phyloP scores from a whole-genome alignment of 2,113 vertebrate genomes.

The Anolis carolinensis region DNA sequence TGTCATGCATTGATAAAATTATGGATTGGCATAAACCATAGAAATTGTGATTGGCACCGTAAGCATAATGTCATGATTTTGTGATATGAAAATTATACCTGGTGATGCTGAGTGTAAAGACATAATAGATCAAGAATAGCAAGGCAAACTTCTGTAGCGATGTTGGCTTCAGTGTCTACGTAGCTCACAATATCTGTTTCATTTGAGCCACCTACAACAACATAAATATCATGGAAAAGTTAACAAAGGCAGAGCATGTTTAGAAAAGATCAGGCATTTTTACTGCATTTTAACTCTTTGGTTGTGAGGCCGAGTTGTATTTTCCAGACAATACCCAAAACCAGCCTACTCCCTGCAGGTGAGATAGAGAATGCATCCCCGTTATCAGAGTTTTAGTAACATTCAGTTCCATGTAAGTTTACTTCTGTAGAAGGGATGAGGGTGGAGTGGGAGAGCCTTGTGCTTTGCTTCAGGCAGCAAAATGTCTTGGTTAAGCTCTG shows the following conservation, averaged over 20 bases:
- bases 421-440: too few relatives aligned
- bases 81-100: constrained; percentile 75
- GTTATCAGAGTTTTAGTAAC: too few relatives aligned
- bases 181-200: constrained; percentile 90
- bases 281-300: not conserved
- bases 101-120: constrained; percentile 92
- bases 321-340: too few relatives aligned
- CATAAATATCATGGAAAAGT: constrained; percentile 6
- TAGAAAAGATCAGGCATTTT: not conserved
- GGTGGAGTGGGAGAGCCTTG: too few relatives aligned
- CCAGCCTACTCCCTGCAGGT: too few relatives aligned
- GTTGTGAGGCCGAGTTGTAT: too few relatives aligned
- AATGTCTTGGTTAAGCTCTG: too few relatives aligned
- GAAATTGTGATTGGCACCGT: not conserved
- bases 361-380: too few relatives aligned
- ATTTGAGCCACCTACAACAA: constrained; percentile 75
- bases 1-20: not conserved
- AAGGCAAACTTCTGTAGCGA: constrained; percentile 92
- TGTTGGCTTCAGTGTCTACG: constrained; percentile 92
- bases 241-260: not conserved
- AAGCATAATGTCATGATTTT: not conserved
- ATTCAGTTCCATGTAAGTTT: too few relatives aligned
- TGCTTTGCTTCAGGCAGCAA: too few relatives aligned
- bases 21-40: not conserved
- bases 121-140: constrained; percentile 91